Base-by-base conservation (phyloP, 2,797 vertebrate genomes). In the Paratrypauchen microcephalus region DNA sequence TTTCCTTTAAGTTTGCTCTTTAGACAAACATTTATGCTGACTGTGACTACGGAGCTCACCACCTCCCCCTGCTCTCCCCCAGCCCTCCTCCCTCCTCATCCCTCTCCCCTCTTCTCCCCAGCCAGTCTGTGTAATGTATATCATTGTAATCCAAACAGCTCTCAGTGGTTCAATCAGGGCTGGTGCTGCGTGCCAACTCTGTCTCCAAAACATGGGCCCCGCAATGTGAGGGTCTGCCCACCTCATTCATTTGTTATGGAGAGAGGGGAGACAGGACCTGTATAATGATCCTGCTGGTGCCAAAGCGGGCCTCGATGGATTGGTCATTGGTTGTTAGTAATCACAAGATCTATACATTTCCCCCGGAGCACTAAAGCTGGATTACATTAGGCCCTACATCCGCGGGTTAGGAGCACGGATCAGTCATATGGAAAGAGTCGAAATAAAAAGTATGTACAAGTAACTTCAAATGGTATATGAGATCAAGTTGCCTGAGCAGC, bases 331-430 rank as follows among this genome's bases (percentile, higher is more conserved):
- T 90, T 89, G 86, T 89, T 90, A 79, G 84, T 88, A 88, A 90
- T 89, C 85, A 86, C 77, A 80, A 83, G 84, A 89, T 89, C 86
- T 89, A 84, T 91, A 88, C 87, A 87, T 88, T 89, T 75, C 75
- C 78, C 72, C 47, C 55, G 6, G 76, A 80, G 80, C 81, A 72
- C 76, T 58, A 64, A 70, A 87, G 90, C 90, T 92, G 89, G 87
- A 78, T 88, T 62, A 3, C 77, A 86, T 91, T 91, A 89, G 54
- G 72, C 72, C 71, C 71, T 59, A n/a, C 18, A 59, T 87, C 80
- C 78, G 15, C 76, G 72, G 80, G 76, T 80, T 39, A 66, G 79
- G 73, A 76, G 52, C 73, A 74, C 52, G 39, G 11, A 41, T 2
- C 30, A 79, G 72, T 76, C 70, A 55, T 69, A 74, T 57, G 4